Base-by-base conservation (phyloP, 2,888 invertebrate species). In the Scaeva pyrastri region DNA sequence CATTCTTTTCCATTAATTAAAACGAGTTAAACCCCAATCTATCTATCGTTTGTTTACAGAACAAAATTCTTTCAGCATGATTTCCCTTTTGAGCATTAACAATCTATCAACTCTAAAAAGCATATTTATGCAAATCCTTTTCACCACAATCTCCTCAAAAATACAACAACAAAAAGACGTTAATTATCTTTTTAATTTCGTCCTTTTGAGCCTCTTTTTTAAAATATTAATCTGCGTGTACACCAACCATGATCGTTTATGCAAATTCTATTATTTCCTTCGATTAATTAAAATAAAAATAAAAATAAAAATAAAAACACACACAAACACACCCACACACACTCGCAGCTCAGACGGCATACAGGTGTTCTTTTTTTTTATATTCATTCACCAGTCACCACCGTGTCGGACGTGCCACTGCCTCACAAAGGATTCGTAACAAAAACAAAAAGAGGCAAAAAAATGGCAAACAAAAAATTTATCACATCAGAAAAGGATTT, bases 211-310 rank as follows among this genome's bases (percentile, higher is more conserved):
- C 36, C 12, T 43, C 11, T 43, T 75, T 58, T 31, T 31, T 68
- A 5, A 71, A 77, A 71, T 71, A 60, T 77, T 77, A 77, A 77
- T 71, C 70, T 71, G 60, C 64, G 64, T 43, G 23, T 43, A 71
- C 43, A 72, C 39, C 64, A 39, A 72, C 64, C 72, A 72, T 56
- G 72, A 78, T 78, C 78, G 64, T 50, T 78, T 78, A 64, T 72
- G 52, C 36, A 71, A 71, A 71, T 71, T 71, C 50, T 39, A 19
- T 72, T 66, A 56, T 64, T 66, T 43, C 36, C 52, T 72, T 72
- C 78, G 56, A 72, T 78, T 78, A 78, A 78, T 78, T 78, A 78
- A 52, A 72, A 78, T 7, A 72, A 62, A 72, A 62, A 36, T 52
- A 55, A 55, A 55, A 26, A n/a, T n/a, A n/a, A n/a, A n/a, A n/a